Evolutionary conservation across 2,888 invertebrate species (phyloP), one percentile per base, ranked within the genome.

Genomic region (Masnerella sp.): DNA sequence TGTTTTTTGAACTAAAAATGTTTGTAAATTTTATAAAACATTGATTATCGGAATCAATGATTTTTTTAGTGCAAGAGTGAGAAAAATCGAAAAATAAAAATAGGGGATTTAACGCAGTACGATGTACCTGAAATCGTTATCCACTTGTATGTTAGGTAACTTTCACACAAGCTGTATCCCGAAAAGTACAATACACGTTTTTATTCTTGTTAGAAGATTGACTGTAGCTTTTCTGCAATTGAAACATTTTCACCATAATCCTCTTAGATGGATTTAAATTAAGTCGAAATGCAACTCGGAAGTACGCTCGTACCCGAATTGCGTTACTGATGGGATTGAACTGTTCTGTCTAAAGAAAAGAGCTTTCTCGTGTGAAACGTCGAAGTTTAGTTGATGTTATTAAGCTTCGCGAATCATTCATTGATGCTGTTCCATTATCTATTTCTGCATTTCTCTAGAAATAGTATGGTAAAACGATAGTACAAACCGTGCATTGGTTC

Each of bases 201-300:
- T 65, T 58, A 52, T 65, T 59, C 30, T 36, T 54, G 51, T 61
- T 49, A 45, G 51, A 56, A 67, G 61, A 73, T 73, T 56, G 67
- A 73, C 67, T 67, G 49, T 43, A 67, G 43, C 51, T 43, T 67
- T 78, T 74, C 73, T 70, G 58, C 77, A 76, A 82, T 81, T 79
- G 80, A 81, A 83, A 82, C 80, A 82, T 82, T 83, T 83, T 80
- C 80, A 62, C 67, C 70, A 69, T 82, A 83, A 84, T 85, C 83
- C 81, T 80, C 81, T 84, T 80, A 80, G 77, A 77, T 70, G 51
- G 76, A 76, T 72, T 76, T 79, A 78, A 79, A 81, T 82, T 82
- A 80, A 80, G 75, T 76, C 64, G 56, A 74, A 79, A 78, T 74
- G 75, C 52, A 77, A 61, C 78, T 78, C 54, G 56, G 51, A 74